Conservation (phyloP, 2,888 invertebrate genomes). For the Harpagoxenus sublaevis region DNA sequence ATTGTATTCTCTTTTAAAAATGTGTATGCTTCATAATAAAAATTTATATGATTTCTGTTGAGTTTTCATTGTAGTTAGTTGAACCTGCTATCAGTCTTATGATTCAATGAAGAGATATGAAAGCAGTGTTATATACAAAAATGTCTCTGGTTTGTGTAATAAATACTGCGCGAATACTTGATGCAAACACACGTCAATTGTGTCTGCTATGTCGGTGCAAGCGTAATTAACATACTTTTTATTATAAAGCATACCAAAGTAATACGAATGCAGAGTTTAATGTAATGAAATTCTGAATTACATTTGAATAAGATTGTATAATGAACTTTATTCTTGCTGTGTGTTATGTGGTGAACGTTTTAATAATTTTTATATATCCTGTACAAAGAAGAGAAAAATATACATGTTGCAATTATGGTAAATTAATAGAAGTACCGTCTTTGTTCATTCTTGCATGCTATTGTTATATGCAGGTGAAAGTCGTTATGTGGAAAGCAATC, state of each 20-base stretch:
- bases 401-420: background rate
- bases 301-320: background rate
- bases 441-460: constrained; percentile 17
- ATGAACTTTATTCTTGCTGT: background rate
- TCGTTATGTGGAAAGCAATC: constrained; percentile 84
- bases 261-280: background rate
- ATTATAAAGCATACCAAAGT: constrained; percentile 53
- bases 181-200: background rate
- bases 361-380: background rate
- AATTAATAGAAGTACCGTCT: background rate
- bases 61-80: constrained; percentile 81
- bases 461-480: constrained; percentile 80
- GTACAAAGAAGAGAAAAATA: too few relatives aligned
- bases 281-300: background rate
- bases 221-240: constrained; percentile 28
- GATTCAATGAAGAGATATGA: constrained; percentile 12
- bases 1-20: constrained; percentile 59
- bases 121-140: background rate
- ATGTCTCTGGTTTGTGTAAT: background rate
- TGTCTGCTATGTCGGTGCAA: background rate
- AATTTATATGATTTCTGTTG: constrained; percentile 70
- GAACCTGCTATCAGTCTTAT: constrained; percentile 70
- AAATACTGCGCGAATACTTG: background rate
- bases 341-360: background rate
- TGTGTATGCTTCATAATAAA: constrained; percentile 75